Evolutionary conservation across 2,888 invertebrate genomes (phyloP).

Genomic region (Latrodectus elegans): DNA sequence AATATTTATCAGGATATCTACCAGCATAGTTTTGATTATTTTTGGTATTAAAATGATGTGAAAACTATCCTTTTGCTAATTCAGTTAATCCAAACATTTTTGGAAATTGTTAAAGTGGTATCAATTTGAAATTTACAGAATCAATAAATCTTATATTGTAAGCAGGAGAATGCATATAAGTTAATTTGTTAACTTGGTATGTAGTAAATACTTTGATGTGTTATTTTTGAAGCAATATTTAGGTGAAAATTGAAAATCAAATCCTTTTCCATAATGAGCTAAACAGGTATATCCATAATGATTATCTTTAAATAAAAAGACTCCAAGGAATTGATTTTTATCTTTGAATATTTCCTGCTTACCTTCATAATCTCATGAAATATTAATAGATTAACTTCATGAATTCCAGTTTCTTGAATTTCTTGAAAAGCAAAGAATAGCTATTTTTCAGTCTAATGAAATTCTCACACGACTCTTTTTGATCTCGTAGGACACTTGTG

Average conservation of each 20-base stretch:
- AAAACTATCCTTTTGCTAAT: too few species aligned
- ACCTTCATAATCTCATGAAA: constrained; percentile 12
- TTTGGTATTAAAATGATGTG: too few species aligned
- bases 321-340: not conserved
- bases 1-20: too few species aligned
- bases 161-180: not conserved
- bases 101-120: constrained; percentile 10
- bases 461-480: not conserved
- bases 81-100: not conserved
- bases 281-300: constrained; percentile 3
- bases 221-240: constrained; percentile 27
- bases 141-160: constrained; percentile 25
- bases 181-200: not conserved
- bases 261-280: constrained; percentile 34
- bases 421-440: constrained; percentile 11
- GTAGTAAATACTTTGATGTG: constrained; percentile 22
- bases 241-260: constrained; percentile 27
- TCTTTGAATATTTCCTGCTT: not conserved
- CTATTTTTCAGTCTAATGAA: not conserved
- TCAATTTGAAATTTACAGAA: constrained; percentile 18
- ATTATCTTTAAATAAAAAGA: constrained; percentile 8
- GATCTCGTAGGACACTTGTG: not conserved
- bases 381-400: constrained; percentile 15
- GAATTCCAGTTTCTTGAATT: not conserved
- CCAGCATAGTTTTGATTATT: too few species aligned